These are phyloP conservation scores for Drosophila ficusphila DNA, from an alignment of 1,140 invertebrate genomes.

Conservation along the genomic window DNA sequence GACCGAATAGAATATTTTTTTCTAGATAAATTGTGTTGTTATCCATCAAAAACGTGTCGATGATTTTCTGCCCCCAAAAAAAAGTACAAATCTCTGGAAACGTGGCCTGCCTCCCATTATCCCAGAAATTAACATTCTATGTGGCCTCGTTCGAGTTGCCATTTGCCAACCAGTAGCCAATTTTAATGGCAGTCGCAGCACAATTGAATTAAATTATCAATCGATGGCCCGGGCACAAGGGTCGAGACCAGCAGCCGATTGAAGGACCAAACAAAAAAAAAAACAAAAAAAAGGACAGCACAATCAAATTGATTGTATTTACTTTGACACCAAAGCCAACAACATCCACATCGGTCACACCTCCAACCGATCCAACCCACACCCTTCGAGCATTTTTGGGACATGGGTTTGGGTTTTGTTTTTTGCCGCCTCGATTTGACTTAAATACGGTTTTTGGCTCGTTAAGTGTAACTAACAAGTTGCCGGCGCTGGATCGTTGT, in stretches of 20 bases:
- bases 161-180: conserved; percentile 47
- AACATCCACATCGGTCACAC: conserved; percentile 44
- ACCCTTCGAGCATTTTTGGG: conserved; percentile 2
- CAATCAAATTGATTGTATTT: conserved; percentile 82
- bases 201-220: conserved; percentile 81
- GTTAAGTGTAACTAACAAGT: conserved; percentile 80
- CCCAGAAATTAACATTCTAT: conserved; percentile 60
- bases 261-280: conserved; percentile 19
- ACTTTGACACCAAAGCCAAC: conserved; percentile 72
- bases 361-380: conserved; percentile 5
- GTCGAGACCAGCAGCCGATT: conserved; percentile 17
- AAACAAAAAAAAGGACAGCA: conserved; percentile 44
- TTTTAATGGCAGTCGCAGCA: conserved; percentile 71
- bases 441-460: conserved; percentile 81
- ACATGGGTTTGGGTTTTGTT: conserved; percentile 48
- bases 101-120: conserved; percentile 57
- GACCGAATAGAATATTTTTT: conserved; percentile 31
- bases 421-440: conserved; percentile 63
- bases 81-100: conserved; percentile 25
- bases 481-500: conserved; percentile 36
- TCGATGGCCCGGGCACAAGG: conserved; percentile 57
- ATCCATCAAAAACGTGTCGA: conserved; percentile 50
- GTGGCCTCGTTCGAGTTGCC: conserved; percentile 25
- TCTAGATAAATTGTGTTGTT: conserved; percentile 36
- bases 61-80: conserved; percentile 25